Base-by-base conservation (phyloP, 2,113 vertebrate genomes). In the Sorex araneus region DNA sequence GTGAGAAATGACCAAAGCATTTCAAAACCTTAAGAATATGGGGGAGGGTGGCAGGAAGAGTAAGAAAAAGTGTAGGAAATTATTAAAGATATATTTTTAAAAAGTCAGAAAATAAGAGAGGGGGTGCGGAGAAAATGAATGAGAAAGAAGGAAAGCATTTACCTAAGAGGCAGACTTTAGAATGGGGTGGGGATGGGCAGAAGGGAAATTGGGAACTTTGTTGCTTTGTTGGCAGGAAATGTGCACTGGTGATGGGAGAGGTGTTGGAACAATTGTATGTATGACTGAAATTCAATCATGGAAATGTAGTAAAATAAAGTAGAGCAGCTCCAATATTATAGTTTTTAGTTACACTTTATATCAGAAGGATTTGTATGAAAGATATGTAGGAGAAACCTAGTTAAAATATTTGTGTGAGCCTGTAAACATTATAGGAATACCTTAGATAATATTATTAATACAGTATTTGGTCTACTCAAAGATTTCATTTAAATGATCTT, bases 1-100 rank as follows among this genome's bases (percentile, higher is more conserved):
- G 18, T 80, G 11, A 94, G 1, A 25, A 89, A 43, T 85, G 2
- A 80, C 79, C 47, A 83, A 78, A 94, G 73, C 82, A 90, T 76
- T 71, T 75, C 43, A 92, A 93, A 84, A 47, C 8, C 21, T 50
- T 3, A 80, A 90, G 1, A 30, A 84, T 30, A 66, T 18, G 45
- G 2, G 9, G 34, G 60, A 12, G 8, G 34, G 40, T 23, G n/a
- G n/a, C n/a, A n/a, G n/a, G n/a, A n/a, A n/a, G n/a, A n/a, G n/a
- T n/a, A n/a, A n/a, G n/a, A n/a, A 40, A 40, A 40, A 40, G 7
- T 40, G 40, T 40, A 67, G 13, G 57, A 87, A 83, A 66, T 43
- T 69, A 77, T 34, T 76, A 36, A 89, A 6, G 36, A 21, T 69
- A 60, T 40, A 74, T 25, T 95, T 85, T 50, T 50, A 7, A 50